A percentile compares a stretch with the other conserved stretches of the same genome.
Evolutionary conservation across 2,888 invertebrate genomes (phyloP).

Genomic region (Protophormia terraenovae): DNA sequence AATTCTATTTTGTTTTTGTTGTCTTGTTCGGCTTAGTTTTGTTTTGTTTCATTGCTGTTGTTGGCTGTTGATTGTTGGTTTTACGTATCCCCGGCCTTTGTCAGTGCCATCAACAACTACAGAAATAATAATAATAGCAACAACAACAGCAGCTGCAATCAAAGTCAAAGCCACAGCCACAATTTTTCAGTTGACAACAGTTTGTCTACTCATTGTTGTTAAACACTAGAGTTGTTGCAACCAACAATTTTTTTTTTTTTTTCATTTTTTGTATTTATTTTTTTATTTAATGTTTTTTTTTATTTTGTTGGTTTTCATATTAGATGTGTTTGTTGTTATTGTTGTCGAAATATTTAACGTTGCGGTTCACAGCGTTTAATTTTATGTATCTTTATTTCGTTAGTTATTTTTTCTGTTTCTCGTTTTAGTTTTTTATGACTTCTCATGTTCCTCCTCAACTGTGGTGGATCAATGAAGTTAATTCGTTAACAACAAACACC

Average conservation of each 20-base stretch:
- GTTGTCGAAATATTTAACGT: constrained; percentile 64
- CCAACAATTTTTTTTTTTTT: constrained; percentile 5
- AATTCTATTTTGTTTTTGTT: background rate
- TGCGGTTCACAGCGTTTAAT: constrained; percentile 67
- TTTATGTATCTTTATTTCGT: constrained; percentile 60
- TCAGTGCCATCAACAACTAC: constrained; percentile 67
- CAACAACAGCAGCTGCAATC: constrained; percentile 61
- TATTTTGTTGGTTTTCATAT: constrained; percentile 40
- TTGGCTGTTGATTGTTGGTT: constrained; percentile 47
- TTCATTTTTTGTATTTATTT: constrained; percentile 25
- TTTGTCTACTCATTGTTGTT: constrained; percentile 62
- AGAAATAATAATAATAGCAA: constrained; percentile 52
- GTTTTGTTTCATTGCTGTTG: constrained; percentile 20
- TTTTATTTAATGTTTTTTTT: constrained; percentile 23
- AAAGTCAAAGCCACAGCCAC: constrained; percentile 64
- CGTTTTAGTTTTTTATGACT: constrained; percentile 33
- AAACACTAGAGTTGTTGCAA: constrained; percentile 32
- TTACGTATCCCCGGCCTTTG: constrained; percentile 57
- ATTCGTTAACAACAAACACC: constrained; percentile 54
- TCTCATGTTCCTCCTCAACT: constrained; percentile 51
- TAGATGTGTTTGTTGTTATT: constrained; percentile 45
- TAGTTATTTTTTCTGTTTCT: background rate
- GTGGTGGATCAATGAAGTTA: constrained; percentile 55
- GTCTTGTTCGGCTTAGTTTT: constrained; percentile 37
- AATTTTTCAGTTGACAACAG: constrained; percentile 67